Evolutionary conservation across 2,797 vertebrate species (phyloP), one percentile per base, ranked within the genome.

Genomic region (Gadopsis bispinosus): DNA sequence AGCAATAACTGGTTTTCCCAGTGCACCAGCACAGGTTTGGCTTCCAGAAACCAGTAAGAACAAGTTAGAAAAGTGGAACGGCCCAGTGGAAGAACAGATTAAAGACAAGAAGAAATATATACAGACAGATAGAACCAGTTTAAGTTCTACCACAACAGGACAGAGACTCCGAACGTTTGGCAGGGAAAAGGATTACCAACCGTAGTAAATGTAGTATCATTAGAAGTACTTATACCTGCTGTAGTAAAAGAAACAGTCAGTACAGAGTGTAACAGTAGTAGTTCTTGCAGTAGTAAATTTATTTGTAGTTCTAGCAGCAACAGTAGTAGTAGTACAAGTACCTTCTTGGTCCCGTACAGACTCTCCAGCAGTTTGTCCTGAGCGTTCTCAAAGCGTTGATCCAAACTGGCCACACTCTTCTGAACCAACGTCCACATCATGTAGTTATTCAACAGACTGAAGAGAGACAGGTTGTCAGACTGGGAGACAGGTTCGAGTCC

Each of bases 351-450:
- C 33, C 98, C 98, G 1, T 98, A 99, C 4, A 99, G 96, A 1
- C 96, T 97, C 90, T 98, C 97, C 77, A 98, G 88, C n/a, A 99
- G 95, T 90, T 96, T 98, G 92, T 99, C 97, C 88, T 99, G 97
- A 53, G 98, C 98, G 0, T 97, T 96, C 85, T 99, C 98, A 0
- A 99, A 99, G 76, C 97, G 97, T 63, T 96, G 97, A 83, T 99
- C 98, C 73, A 99, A 87, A 85, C 96, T 99, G 19, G 96, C 94
- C 1, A 96, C 96, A 0, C 95, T 97, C 91, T 99, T 99, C 94
- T 98, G 97, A 31, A 97, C 97, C 92, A 99, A 86, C 41, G 97
- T 99, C 98, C 98, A 99, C 77, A 99, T 96, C 94, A 99, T 95
- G 92, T 99, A 99, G 93, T 98, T 99, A 91, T 99, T 99, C 79